Base-by-base conservation (phyloP, 2,888 invertebrate species). In the Mimas tiliae region DNA sequence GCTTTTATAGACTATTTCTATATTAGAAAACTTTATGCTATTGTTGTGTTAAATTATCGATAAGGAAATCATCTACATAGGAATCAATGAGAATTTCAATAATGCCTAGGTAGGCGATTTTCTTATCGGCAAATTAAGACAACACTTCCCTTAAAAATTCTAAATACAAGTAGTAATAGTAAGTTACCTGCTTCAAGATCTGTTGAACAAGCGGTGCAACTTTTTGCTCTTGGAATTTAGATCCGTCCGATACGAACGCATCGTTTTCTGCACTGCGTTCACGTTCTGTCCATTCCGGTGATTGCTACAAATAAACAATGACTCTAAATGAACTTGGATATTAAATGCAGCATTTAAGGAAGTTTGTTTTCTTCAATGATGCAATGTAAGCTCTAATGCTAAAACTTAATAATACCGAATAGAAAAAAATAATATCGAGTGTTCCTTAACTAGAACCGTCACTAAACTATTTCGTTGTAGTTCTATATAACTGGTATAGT, bases 211-310 rank as follows among this genome's bases (percentile, higher is more conserved):
- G 86, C 45, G 82, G 85, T 6, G 91, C 91, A 51, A 94, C 94
- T 71, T 87, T 80, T 11, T 86, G 84, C 65, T 94, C 94, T 64
- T 94, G 94, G 89, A 94, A 94, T 74, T 93, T 94, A 67, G 93
- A 94, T 27, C 91, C 88, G 58, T 93, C 93, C 0, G 91, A 88
- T 1, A 84, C 79, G 69, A 89, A 91, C 1, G 88, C 86, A 67
- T 94, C 94, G 73, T 89, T 94, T 70, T 94, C 94, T 0, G 93
- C 84, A 74, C 93, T 94, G 21, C 92, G 88, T 67, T 94, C 94
- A 14, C 94, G 90, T 45, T 91, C 93, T 0, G 88, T 79, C 85
- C 89, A 88, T 8, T 93, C 94, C 0, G 88, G 68, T 3, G 84
- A 67, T 2, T 77, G 72, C 86, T 89, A 72, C 27, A 45, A 16